Conservation (phyloP, 2,888 invertebrate species). For the Leptinotarsa rubiginosa region DNA sequence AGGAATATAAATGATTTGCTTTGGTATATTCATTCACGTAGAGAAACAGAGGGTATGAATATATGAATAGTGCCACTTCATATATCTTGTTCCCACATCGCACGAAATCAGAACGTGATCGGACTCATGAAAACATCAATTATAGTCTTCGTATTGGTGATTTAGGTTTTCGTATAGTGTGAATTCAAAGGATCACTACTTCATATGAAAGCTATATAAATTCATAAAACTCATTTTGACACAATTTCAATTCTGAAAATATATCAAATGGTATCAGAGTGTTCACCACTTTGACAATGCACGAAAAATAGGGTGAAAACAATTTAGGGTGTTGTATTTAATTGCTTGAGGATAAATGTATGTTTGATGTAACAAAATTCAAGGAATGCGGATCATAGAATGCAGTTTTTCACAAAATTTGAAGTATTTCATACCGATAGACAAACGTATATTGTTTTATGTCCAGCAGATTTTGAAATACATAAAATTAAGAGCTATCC, state of each 20-base stretch:
- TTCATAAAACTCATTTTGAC: conserved; percentile 51
- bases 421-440: no score
- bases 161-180: conserved; percentile 40
- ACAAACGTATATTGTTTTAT: no score
- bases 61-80: conserved; percentile 16
- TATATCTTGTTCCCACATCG: conserved; percentile 34
- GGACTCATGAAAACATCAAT: conserved; percentile 40
- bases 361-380: no score
- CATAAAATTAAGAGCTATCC: no score
- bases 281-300: no score
- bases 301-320: no score
- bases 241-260: conserved; percentile 25
- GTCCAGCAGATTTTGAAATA: no score
- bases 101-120: conserved; percentile 38
- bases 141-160: conserved; percentile 38
- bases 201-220: conserved; percentile 53
- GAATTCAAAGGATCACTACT: conserved; percentile 51
- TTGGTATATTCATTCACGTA: background rate
- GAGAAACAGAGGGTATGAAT: conserved; percentile 32
- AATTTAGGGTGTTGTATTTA: no score
- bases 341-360: no score
- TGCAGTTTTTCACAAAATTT: no score
- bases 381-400: no score
- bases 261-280: conserved; percentile 3
- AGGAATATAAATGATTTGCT: no score